Percentiles rank a stretch among this genome's conserved stretches.
phyloP scores from a whole-genome alignment of 1,140 invertebrate species.

The Pogonomyrmex californicus region DNA sequence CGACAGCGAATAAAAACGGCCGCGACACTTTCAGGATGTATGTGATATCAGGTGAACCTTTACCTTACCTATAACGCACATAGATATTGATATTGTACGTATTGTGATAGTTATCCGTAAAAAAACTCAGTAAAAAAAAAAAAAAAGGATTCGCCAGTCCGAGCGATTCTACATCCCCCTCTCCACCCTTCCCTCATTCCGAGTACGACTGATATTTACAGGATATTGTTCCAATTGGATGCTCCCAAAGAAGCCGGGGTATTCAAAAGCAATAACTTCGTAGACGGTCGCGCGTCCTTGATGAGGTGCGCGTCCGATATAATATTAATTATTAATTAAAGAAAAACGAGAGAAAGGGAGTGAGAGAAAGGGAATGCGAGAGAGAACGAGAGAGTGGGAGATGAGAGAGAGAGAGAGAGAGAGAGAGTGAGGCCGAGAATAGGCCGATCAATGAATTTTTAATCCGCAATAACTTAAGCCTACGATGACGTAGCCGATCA shows the following conservation, averaged over 20 bases:
- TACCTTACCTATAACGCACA: constrained; percentile 74
- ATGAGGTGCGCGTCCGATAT: constrained; percentile 65
- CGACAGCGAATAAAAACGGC: constrained; percentile 50
- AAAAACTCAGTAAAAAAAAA: constrained; percentile 26
- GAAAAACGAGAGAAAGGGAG: constrained; percentile 26
- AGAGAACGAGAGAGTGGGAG: constrained; percentile 21
- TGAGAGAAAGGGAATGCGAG: constrained; percentile 21
- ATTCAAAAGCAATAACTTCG: constrained; percentile 86
- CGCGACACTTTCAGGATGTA: constrained; percentile 74
- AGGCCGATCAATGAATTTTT: constrained; percentile 65
- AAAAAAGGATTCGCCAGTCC: constrained; percentile 55
- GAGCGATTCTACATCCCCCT: constrained; percentile 54
- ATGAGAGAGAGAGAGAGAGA: neutral
- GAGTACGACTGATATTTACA: constrained; percentile 86
- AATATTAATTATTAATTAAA: constrained; percentile 71
- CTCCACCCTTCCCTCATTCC: constrained; percentile 54
- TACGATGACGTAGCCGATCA: constrained; percentile 48
- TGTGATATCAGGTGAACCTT: constrained; percentile 83
- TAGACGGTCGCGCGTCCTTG: constrained; percentile 76
- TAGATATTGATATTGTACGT: constrained; percentile 78
- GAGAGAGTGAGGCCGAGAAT: constrained; percentile 36
- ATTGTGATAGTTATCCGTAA: constrained; percentile 79
- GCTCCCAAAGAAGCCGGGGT: constrained; percentile 86
- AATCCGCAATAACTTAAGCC: constrained; percentile 67
- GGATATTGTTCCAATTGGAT: constrained; percentile 86